These are phyloP conservation scores for Agrochola lota DNA, from an alignment of 2,888 invertebrate genomes.

Conservation along the genomic window DNA sequence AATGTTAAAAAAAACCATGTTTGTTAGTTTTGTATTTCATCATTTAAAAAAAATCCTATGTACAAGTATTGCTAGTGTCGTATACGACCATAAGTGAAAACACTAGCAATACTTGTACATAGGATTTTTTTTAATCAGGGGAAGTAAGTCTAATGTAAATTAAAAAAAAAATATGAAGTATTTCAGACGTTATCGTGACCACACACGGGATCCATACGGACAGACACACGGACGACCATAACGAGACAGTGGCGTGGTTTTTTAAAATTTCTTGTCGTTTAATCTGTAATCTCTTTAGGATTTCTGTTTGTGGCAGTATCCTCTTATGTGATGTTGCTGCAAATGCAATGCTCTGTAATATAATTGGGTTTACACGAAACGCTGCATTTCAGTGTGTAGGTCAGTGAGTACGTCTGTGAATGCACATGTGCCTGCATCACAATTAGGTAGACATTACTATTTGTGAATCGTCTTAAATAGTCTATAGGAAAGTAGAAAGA, in stretches of 20 bases:
- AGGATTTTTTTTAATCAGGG: not conserved
- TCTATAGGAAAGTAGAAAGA: not conserved
- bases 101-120: not conserved
- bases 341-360: not conserved
- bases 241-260: too few species aligned
- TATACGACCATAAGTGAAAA: not conserved
- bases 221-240: too few species aligned
- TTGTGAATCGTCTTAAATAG: not conserved
- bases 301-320: not conserved
- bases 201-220: too few species aligned
- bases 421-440: constrained; percentile 1
- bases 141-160: too few species aligned
- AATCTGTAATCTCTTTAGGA: not conserved
- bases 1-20: too few species aligned
- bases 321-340: not conserved
- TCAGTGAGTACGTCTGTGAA: not conserved
- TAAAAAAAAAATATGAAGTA: too few species aligned
- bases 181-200: too few species aligned
- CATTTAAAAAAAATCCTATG: too few species aligned
- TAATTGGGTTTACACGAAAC: constrained; percentile 10
- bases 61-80: too few species aligned
- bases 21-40: too few species aligned
- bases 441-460: not conserved
- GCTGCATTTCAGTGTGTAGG: not conserved
- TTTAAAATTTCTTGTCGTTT: too few species aligned